phyloP scores from a whole-genome alignment of 1,140 invertebrate genomes.

The Papilio polytes region DNA sequence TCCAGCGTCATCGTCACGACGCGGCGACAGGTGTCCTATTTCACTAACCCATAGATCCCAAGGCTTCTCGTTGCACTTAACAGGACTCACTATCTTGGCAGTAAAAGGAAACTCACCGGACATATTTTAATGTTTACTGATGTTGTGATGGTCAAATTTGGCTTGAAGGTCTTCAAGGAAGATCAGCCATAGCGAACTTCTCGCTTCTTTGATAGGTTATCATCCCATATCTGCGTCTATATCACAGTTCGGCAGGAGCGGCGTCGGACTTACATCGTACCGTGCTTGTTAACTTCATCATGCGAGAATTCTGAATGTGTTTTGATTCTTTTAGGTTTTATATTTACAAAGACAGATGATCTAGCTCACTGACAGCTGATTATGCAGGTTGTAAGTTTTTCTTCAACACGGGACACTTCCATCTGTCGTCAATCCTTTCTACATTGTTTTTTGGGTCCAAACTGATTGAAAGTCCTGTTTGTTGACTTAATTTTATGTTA shows the following conservation, averaged over 20 bases:
- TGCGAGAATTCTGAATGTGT: constrained; percentile 66
- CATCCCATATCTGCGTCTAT: constrained; percentile 78
- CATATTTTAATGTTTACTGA: constrained; percentile 67
- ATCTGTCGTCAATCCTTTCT: constrained; percentile 72
- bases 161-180: constrained; percentile 63
- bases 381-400: constrained; percentile 84
- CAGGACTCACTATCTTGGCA: constrained; percentile 73
- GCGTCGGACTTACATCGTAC: constrained; percentile 67
- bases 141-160: constrained; percentile 57
- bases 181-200: constrained; percentile 69
- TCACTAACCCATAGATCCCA: constrained; percentile 82
- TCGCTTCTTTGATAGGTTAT: constrained; percentile 80
- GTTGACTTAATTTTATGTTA: constrained; percentile 73
- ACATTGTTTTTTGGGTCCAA: constrained; percentile 55
- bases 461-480: constrained; percentile 64
- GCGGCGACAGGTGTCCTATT: constrained; percentile 76
- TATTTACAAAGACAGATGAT: constrained; percentile 85
- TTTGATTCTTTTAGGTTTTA: constrained; percentile 82
- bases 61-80: constrained; percentile 81
- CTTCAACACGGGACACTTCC: constrained; percentile 77
- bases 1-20: constrained; percentile 67
- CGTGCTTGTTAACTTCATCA: constrained; percentile 64
- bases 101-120: constrained; percentile 74
- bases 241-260: constrained; percentile 55
- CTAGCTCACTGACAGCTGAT: constrained; percentile 84